Evolutionary conservation across 2,888 invertebrate species (phyloP), one percentile per base, ranked within the genome.

Genomic region (Phengaris arion): DNA sequence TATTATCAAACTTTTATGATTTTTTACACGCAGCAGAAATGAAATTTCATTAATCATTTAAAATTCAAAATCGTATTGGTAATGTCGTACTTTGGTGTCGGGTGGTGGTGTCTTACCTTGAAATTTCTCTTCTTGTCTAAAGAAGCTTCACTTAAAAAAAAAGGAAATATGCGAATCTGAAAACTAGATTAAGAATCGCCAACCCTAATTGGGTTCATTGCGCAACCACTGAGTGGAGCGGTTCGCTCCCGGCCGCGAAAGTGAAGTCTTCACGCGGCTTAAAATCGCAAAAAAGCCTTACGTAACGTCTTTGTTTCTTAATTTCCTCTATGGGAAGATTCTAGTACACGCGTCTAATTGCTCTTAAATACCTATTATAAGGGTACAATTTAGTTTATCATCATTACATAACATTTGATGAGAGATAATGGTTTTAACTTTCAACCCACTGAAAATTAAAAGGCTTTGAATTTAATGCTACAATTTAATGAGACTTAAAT

Each of bases 251-350:
- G 78, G 80, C 78, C 83, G 90, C 87, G 91, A 91, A 92, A 92
- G 91, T 87, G 84, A 86, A 86, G 82, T 82, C 79, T 81, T 82
- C 81, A 81, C 77, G 79, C 77, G 77, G 80, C 79, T 80, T 70
- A 76, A 78, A 52, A 86, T 81, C 83, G 84, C 86, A 90, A 90
- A 91, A 91, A 92, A 87, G 87, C 84, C 86, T 92, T 92, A 91
- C 83, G 84, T 89, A 92, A 92, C 84, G 9, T 83, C 72, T 72
- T 81, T 83, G 87, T 87, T 87, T 89, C 87, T 87, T 74, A 59
- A 69, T 73, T 75, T 75, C 70, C 72, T 64, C 13, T 48, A 64
- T 64, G 12, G 64, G 45, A 64, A 35, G 64, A 2, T 64, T 22
- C 59, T 64, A 64, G 64, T 35, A 45, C 64, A 45, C 6, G 35